Evolutionary conservation across 2,113 vertebrate genomes (phyloP), one percentile per base, ranked within the genome.

Genomic region (Dermatemys mawii): DNA sequence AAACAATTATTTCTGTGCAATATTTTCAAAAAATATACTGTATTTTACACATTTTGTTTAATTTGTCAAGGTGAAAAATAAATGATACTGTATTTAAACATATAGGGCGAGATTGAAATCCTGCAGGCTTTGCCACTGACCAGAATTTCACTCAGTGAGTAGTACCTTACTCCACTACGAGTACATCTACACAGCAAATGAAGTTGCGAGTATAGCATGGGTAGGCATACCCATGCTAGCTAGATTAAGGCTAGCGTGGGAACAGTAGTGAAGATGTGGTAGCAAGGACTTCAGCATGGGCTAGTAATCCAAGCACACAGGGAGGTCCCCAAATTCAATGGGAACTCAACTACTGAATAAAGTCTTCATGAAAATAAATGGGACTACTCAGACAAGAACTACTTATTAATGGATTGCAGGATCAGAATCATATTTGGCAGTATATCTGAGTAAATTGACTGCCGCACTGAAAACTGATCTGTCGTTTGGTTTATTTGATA

Each of bases 401-500:
- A 2, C 1, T 0, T 82, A 81, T 79, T 32, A 29, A 32, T 8
- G 49, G 75, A 16, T n/a, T 53, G 32, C 82, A 70, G 55, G 79
- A 46, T 41, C 44, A 73, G 17, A 24, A 75, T 16, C 0, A 0
- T 46, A 7, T 13, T 24, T 49, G 51, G 50, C 16, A 73, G 21
- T 16, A 50, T 24, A 79, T 53, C 12, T 84, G 86, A 78, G 93
- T 90, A 32, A 88, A 35, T 14, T 38, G 78, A 76, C 84, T 90
- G 81, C 92, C 93, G 90, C 2, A 0, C 32, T 91, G 93, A 83
- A 51, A 87, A 60, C 17, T 51, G 51, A 38, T 0, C 48, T 79
- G 86, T 49, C 16, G 0, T 78, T 93, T 89, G 50, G 89, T 96
- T 78, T 73, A 88, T 92, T 78, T 70, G 81, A 17, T 32, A 70